These are phyloP conservation scores for Mus caroli DNA, from an alignment of 2,797 vertebrate genomes.

Conservation along the genomic window DNA sequence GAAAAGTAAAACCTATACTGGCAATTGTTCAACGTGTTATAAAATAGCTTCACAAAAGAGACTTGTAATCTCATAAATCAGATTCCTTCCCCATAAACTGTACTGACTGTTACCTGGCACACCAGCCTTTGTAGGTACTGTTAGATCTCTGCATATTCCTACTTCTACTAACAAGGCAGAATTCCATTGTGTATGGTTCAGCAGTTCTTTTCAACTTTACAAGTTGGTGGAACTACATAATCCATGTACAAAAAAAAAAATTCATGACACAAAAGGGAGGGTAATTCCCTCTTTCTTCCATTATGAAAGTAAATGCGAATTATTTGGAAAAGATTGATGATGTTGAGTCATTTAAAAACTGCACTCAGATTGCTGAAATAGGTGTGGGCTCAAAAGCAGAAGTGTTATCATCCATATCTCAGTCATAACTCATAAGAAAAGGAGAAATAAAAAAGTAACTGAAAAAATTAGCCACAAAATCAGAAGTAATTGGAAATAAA, in stretches of 20 bases:
- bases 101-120: neutral
- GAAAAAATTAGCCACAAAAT: constrained; percentile 43
- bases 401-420: neutral
- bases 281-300: no score
- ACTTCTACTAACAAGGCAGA: neutral
- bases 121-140: neutral
- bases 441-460: neutral
- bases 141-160: neutral
- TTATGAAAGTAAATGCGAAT: neutral
- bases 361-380: constrained; percentile 17
- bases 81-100: neutral
- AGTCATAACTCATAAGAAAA: constrained; percentile 7
- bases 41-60: constrained; percentile 18
- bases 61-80: neutral
- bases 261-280: neutral
- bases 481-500: constrained; percentile 36
- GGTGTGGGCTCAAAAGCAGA: neutral
- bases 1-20: neutral
- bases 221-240: constrained; percentile 33
- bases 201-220: neutral
- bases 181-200: neutral
- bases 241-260: constrained; percentile 24
- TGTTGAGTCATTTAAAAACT: neutral
- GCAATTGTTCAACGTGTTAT: neutral
- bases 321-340: constrained; percentile 2